Evolutionary conservation across 2,113 vertebrate genomes (phyloP), one percentile per base, ranked within the genome.

Genomic region (Steatornis caripensis): DNA sequence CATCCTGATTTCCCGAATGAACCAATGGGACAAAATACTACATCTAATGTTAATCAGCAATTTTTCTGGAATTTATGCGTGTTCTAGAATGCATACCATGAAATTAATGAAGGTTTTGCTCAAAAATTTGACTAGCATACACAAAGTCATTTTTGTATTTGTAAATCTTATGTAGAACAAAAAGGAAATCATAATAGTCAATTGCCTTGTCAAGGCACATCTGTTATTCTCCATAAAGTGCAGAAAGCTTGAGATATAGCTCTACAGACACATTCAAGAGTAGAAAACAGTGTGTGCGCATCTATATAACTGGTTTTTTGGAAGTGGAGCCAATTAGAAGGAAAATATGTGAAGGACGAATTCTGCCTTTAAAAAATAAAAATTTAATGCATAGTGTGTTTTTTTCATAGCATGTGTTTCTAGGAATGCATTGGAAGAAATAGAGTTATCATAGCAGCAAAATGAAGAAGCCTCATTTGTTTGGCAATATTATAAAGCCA

Each of bases 1-100:
- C 54, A 83, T 97, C 64, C 88, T 92, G 72, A 74, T 92, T 92
- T 64, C 77, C 34, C 41, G 58, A 84, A 53, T 85, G 9, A 87
- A 89, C 53, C 84, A 85, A 68, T 70, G 62, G 53, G n/a, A 74
- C 36, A 91, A 91, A 97, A 94, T 70, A 86, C 57, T 92, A 76
- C 51, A 39, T 90, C 81, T 93, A 39, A 93, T 72, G 64, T 70
- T 94, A 87, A 75, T 89, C 70, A 91, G 62, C 57, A 90, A 37
- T 90, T 97, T 97, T 91, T 46, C 46, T 95, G 60, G 11, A 51
- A n/a, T 24, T 79, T 93, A 55, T 21, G 1, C 85, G n/a, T 89
- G 46, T 90, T 96, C 90, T 91, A 45, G 61, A 57, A 84, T 39
- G 4, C 30, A 13, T 65, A 37, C 37, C 0, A n/a, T 79, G 27